Conservation (phyloP, 1,140 invertebrate species). For the Aporrectodea caliginosa region DNA sequence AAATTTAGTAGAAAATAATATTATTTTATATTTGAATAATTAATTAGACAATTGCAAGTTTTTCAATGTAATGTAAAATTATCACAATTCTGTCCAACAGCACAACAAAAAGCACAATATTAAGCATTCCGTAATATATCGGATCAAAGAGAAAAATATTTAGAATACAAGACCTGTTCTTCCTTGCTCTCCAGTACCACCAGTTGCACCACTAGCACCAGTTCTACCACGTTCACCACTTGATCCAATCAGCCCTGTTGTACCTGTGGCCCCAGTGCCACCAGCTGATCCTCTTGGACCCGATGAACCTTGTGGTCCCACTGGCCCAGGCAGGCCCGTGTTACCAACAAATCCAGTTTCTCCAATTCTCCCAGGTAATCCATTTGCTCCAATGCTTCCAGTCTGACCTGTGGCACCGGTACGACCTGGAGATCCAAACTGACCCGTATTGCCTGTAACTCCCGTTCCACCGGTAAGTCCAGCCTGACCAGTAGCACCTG, state of each 20-base stretch:
- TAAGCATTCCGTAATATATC: no score
- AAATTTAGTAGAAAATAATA: no score
- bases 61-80: no score
- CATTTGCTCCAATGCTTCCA: not conserved
- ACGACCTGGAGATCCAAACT: not conserved
- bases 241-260: constrained; percentile 6
- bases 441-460: not conserved
- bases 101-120: no score
- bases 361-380: not conserved
- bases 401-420: not conserved
- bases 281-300: constrained; percentile 5
- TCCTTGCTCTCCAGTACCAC: constrained; percentile 21
- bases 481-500: not conserved
- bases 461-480: not conserved
- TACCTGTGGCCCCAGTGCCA: not conserved
- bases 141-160: no score
- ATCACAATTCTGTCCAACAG: no score
- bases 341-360: not conserved
- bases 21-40: no score
- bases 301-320: not conserved
- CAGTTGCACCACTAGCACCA: constrained; percentile 9
- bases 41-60: no score
- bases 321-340: no score
- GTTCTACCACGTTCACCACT: not conserved
- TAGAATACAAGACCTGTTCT: no score